These are phyloP conservation scores for Furcifer pardalis DNA, from an alignment of 2,797 vertebrate genomes.

Conservation along the genomic window DNA sequence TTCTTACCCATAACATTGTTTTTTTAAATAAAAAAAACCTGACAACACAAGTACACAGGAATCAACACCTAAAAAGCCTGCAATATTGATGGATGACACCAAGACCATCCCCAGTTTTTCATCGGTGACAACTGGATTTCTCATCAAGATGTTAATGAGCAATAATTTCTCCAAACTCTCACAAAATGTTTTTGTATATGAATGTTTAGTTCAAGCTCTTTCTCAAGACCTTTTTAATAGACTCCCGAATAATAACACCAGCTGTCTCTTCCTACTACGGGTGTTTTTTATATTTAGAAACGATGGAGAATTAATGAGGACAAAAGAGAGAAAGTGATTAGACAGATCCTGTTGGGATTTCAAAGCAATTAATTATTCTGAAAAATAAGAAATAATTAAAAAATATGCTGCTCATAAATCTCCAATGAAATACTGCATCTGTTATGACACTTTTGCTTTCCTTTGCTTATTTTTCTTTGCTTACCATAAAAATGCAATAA, in stretches of 20 bases:
- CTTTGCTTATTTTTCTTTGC: background rate
- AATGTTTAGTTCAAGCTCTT: constrained; percentile 25
- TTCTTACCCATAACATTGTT: background rate
- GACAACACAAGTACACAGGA: no score
- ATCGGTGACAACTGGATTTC: background rate
- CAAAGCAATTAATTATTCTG: constrained; percentile 40
- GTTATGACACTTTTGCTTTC: constrained; percentile 19
- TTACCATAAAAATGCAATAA: background rate
- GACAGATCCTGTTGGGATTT: constrained; percentile 35
- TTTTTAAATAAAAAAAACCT: background rate
- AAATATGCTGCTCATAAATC: constrained; percentile 32
- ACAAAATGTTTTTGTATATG: background rate
- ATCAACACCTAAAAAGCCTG: no score
- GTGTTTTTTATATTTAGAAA: constrained; percentile 19
- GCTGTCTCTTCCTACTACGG: constrained; percentile 32
- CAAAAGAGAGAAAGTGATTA: constrained; percentile 41
- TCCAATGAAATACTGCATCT: constrained; percentile 33
- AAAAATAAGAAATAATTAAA: constrained; percentile 45
- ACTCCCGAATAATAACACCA: constrained; percentile 38
- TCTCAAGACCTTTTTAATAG: constrained; percentile 24
- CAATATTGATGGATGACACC: background rate
- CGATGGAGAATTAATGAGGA: constrained; percentile 41
- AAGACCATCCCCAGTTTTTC: background rate
- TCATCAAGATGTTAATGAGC: constrained; percentile 31
- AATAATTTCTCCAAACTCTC: constrained; percentile 8